Percentiles rank a stretch among this genome's conserved stretches.
These are phyloP conservation scores for Machimus rusticus DNA, from an alignment of 2,888 invertebrate genomes.

Conservation along the genomic window DNA sequence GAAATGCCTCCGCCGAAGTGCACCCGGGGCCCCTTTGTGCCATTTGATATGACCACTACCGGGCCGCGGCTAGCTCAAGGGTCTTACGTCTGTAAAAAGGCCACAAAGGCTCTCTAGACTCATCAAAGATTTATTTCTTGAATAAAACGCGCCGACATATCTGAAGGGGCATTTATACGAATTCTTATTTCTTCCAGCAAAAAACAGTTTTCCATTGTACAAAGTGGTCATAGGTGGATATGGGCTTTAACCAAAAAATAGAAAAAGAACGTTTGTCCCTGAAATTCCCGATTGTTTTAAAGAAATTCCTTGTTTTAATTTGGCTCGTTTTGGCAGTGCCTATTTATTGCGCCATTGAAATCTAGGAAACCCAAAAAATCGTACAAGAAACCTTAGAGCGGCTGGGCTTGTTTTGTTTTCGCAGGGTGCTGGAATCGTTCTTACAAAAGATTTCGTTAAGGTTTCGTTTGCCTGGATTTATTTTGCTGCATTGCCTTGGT, in stretches of 20 bases:
- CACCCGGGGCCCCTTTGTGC: not conserved
- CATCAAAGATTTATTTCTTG: not conserved
- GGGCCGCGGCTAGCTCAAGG: not conserved
- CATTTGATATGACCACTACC: constrained; percentile 17
- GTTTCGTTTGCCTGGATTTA: not conserved
- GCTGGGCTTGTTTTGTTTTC: not conserved
- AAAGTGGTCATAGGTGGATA: not conserved
- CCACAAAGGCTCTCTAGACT: not conserved
- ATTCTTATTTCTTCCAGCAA: not conserved
- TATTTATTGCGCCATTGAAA: not conserved
- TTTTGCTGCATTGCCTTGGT: not conserved
- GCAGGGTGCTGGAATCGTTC: not conserved
- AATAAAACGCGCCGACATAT: not conserved
- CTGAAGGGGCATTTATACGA: not conserved
- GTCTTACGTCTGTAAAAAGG: not conserved
- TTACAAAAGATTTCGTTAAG: not conserved
- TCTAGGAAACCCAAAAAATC: not conserved
- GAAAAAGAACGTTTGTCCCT: not conserved
- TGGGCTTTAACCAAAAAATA: not conserved
- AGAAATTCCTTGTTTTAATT: not conserved
- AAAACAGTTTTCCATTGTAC: not conserved
- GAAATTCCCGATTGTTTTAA: not conserved
- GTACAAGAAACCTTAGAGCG: not conserved
- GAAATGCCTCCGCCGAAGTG: not conserved
- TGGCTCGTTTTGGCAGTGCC: not conserved